Base-by-base conservation (phyloP, 2,888 invertebrate species). In the Autographa pulchrina region DNA sequence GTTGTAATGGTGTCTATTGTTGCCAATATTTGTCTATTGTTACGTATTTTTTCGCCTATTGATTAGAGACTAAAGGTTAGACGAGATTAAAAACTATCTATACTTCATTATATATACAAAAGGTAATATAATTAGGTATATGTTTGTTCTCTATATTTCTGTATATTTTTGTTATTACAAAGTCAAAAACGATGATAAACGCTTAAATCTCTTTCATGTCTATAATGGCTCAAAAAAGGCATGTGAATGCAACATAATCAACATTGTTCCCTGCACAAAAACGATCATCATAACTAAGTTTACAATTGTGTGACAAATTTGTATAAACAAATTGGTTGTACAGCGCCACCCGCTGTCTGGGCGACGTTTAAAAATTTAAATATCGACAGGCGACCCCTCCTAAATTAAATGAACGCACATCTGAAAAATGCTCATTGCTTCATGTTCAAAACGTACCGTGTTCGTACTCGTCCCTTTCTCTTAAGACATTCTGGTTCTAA, bases 291-390 rank as follows among this genome's bases (percentile, higher is more conserved):
- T 78, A 78, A 76, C 68, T 77, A 74, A 66, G 68, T 68, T 78
- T 71, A 75, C 68, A 77, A 88, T 80, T 89, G 85, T 86, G 83
- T 85, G 90, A 91, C 91, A 89, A 93, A 92, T 93, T 93, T 91
- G 90, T 91, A 83, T 89, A 89, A 91, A 92, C 92, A 93, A 94
- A 93, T 93, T 93, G 90, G 86, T 91, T 90, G 88, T 86, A 86
- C 86, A 87, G 80, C 82, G 78, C 72, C 68, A 72, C 78, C 80
- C 87, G 65, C 86, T 88, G 90, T 91, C 91, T 92, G 89, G 89
- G 90, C 88, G 90, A 90, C 91, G 91, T 89, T 95, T 92, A 92
- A 94, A 94, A 94, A 94, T 94, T 94, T 94, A 93, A 94, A 94
- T 94, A 94, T 93, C 91, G 93, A 91, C 93, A 93, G 86, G 74